Percentiles rank a stretch among this genome's conserved stretches.
These are phyloP conservation scores for Apamea anceps DNA, from an alignment of 2,888 invertebrate species.

Conservation along the genomic window DNA sequence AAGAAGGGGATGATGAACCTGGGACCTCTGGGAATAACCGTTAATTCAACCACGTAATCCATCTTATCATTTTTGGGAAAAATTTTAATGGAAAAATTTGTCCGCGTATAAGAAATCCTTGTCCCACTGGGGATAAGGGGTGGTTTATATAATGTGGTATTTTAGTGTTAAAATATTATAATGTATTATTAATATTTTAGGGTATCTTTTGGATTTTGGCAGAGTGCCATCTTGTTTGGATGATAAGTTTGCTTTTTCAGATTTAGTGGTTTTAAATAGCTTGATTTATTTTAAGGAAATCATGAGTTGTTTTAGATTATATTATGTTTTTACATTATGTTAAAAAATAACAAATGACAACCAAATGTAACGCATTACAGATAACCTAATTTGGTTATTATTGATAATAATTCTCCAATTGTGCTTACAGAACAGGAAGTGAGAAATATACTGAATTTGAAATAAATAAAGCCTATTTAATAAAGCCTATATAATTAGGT, in stretches of 20 bases:
- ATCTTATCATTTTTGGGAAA: constrained; percentile 86
- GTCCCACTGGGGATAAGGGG: constrained; percentile 73
- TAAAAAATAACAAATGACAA: neutral
- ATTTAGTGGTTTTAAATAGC: constrained; percentile 57
- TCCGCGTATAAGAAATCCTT: constrained; percentile 80
- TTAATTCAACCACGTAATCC: constrained; percentile 87
- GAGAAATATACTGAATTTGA: neutral
- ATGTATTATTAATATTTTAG: constrained; percentile 58
- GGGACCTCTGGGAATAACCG: constrained; percentile 80
- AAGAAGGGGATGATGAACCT: constrained; percentile 78
- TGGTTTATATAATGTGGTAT: constrained; percentile 65
- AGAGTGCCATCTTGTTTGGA: constrained; percentile 49
- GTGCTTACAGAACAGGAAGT: neutral
- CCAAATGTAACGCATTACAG: neutral
- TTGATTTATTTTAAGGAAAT: constrained; percentile 29
- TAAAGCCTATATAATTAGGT: too few species aligned
- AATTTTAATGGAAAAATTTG: constrained; percentile 87
- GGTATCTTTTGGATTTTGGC: constrained; percentile 49
- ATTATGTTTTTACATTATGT: neutral
- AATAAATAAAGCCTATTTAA: neutral
- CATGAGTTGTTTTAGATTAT: neutral
- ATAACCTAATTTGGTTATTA: neutral
- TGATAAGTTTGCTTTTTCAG: constrained; percentile 48
- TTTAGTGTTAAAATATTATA: constrained; percentile 53
- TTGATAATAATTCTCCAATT: neutral